These are phyloP conservation scores for Bombus vancouverensis DNA, from an alignment of 1,140 invertebrate genomes.

Conservation along the genomic window DNA sequence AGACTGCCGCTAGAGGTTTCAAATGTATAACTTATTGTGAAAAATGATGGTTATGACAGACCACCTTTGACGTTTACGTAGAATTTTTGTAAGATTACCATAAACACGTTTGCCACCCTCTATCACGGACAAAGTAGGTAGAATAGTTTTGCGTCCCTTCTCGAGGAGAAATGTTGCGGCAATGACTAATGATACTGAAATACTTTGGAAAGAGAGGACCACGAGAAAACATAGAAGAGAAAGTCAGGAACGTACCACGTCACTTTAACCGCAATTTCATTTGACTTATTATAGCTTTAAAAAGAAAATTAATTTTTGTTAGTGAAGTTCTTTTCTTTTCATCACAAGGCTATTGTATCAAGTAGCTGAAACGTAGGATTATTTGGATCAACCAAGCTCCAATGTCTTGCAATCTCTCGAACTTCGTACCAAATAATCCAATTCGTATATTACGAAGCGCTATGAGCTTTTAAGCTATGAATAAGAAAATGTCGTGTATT, in stretches of 20 bases:
- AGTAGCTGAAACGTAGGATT: background rate
- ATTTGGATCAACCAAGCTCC: background rate
- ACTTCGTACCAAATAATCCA: too few species aligned
- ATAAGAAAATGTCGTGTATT: too few species aligned
- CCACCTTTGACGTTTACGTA: conserved; percentile 57
- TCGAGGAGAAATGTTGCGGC: conserved; percentile 63
- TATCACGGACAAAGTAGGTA: conserved; percentile 56
- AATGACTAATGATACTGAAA: conserved; percentile 73
- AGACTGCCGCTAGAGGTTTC: conserved; percentile 30
- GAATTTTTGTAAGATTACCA: conserved; percentile 68
- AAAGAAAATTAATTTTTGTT: background rate
- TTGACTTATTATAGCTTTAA: background rate
- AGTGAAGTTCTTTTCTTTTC: background rate
- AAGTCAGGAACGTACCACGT: conserved; percentile 59
- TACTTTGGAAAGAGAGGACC: conserved; percentile 29
- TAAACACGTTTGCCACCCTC: conserved; percentile 73
- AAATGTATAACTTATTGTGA: conserved; percentile 49
- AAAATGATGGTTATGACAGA: conserved; percentile 64
- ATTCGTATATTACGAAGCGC: background rate
- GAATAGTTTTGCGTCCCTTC: conserved; percentile 70
- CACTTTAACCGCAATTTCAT: background rate
- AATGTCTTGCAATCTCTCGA: too few species aligned
- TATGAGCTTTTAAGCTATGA: too few species aligned
- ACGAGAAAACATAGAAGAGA: conserved; percentile 58
- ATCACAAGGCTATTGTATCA: background rate